Base-by-base conservation (phyloP, 2,888 invertebrate species). In the Spisula subtruncata region DNA sequence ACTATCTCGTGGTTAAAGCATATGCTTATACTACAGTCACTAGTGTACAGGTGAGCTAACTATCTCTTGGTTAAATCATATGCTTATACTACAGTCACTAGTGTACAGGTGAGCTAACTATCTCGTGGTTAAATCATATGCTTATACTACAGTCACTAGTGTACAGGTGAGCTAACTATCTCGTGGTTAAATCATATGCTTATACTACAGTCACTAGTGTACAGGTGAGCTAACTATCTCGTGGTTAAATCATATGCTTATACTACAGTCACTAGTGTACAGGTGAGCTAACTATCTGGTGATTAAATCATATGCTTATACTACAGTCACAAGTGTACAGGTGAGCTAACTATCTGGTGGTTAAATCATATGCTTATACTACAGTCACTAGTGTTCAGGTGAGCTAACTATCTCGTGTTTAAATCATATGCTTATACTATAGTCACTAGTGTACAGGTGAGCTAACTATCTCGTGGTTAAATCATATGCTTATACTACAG, bases 11-110 rank as follows among this genome's bases (percentile, higher is more conserved):
- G 90, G 98, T 98, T 25, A 98, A 98, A 96, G 98, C 98, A 0
- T 98, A 98, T 97, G 97, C 98, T 94, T 98, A 97, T 96, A 98
- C 98, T 16, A 98, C 98, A 91, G 97, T 98, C 87, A 98, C 98
- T 80, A 98, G 98, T 95, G 98, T 98, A 93, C 98, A 98, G 97
- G 98, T 98, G n/a, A 97, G 98, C 98, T 10, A 98, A 98, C 96
- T 98, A 98, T 96, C 97, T 98, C 91, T 97, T 98, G 90, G 98
- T 98, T 25, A 98, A 98, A 96, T 98, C 98, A 0, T 98, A 98
- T 97, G 97, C 98, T 94, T 98, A 97, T 96, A 98, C 98, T 16
- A 98, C 98, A 91, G 97, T 98, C 87, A 98, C 98, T 80, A 98
- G 98, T 95, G 98, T 98, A 93, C 98, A 98, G 97, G 98, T 98